phyloP scores from a whole-genome alignment of 1,140 invertebrate genomes.

The Holcopasites calliopsidis region DNA sequence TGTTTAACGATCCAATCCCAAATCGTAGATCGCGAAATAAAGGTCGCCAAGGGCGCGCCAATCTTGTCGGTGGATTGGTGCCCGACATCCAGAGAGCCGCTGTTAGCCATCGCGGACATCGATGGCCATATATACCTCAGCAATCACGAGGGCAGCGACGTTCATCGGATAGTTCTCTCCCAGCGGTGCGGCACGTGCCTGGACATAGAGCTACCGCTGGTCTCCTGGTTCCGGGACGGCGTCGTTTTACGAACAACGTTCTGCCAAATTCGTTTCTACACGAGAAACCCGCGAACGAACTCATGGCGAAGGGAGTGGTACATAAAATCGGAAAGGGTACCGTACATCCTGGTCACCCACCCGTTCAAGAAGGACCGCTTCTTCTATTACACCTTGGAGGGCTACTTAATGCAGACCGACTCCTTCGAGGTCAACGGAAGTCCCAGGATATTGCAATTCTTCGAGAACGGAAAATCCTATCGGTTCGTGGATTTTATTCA shows the following conservation, averaged over 20 bases:
- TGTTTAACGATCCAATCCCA: no score
- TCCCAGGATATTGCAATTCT: slow-evolving; percentile 25
- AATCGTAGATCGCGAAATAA: slow-evolving; percentile 48
- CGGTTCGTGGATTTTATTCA: slow-evolving; percentile 67
- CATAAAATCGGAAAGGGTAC: slow-evolving; percentile 54
- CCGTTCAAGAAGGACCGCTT: slow-evolving; percentile 59
- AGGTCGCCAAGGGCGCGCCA: slow-evolving; percentile 49
- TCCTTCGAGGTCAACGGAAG: slow-evolving; percentile 5
- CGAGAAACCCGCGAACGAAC: slow-evolving; percentile 21
- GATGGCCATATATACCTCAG: slow-evolving; percentile 68
- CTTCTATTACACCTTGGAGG: slow-evolving; percentile 69
- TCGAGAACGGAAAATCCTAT: slow-evolving; percentile 58
- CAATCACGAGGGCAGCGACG: slow-evolving; percentile 58
- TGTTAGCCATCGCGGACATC: slow-evolving; percentile 68
- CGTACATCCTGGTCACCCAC: slow-evolving; percentile 55
- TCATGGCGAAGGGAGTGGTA: slow-evolving; percentile 63
- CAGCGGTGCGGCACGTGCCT: slow-evolving; percentile 59
- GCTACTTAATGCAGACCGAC: slow-evolving; percentile 65
- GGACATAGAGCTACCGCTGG: slow-evolving; percentile 54
- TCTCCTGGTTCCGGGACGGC: slow-evolving; percentile 70
- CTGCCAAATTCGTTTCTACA: slow-evolving; percentile 71
- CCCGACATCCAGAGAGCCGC: slow-evolving; percentile 32
- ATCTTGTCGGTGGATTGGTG: slow-evolving; percentile 67
- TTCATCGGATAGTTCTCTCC: slow-evolving; percentile 62
- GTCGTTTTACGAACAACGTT: slow-evolving; percentile 72